Evolutionary conservation across 2,113 vertebrate species (phyloP).

Genomic region (Alligator sinensis): DNA sequence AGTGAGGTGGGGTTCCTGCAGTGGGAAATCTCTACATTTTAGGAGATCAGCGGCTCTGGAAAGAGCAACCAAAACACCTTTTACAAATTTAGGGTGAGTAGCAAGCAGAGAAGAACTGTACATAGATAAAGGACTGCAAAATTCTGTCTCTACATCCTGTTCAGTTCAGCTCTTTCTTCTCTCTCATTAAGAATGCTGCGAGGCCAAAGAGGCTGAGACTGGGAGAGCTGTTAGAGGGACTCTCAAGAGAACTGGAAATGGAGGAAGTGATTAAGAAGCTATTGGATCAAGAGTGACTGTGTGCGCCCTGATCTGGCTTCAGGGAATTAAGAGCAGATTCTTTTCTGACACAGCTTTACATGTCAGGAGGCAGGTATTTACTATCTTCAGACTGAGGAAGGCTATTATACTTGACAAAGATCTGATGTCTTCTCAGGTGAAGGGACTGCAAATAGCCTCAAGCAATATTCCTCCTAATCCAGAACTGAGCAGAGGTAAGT

Average conservation of each 20-base stretch:
- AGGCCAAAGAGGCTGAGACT: not conserved
- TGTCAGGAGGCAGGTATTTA: not conserved
- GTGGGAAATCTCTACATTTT: not conserved
- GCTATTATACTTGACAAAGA: fast-evolving
- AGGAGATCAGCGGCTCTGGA: no score
- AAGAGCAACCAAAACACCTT: not conserved
- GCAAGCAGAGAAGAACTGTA: not conserved
- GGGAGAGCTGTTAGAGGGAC: not conserved
- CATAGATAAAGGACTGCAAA: not conserved
- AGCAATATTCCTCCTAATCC: not conserved
- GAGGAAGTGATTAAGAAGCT: conserved; percentile 3
- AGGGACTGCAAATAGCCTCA: not conserved
- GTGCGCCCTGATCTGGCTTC: conserved; percentile 4
- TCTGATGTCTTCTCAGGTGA: not conserved
- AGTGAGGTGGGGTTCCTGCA: not conserved
- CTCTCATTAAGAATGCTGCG: not conserved
- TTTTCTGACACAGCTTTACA: not conserved
- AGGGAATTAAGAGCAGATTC: not conserved
- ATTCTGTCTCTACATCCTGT: not conserved
- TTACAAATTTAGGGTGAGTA: not conserved
- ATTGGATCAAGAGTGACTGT: not conserved
- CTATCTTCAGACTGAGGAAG: not conserved
- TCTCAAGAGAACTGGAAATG: not conserved
- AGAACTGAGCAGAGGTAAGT: not conserved
- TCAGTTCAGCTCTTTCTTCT: not conserved